Base-by-base conservation (phyloP, 92 coral and sea anemone genomes). In the Epizoanthus stellaris region DNA sequence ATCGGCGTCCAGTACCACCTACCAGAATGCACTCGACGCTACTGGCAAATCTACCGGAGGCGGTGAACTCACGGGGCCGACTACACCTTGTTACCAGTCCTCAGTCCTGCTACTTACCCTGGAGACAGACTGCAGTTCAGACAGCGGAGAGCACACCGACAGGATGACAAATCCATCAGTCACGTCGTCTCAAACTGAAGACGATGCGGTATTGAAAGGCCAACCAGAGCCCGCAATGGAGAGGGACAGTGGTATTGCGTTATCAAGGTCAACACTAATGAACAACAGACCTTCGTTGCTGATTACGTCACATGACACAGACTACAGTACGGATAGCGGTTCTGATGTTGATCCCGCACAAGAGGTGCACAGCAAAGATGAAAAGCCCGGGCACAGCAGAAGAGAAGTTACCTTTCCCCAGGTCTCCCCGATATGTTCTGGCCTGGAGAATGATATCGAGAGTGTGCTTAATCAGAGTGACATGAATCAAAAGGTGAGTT, bases 91-190 rank as follows among this genome's bases (percentile, higher is more conserved):
- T 64, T 13, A 64, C 34, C 69, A 64, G 40, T 64, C 69, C 13
- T 64, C 69, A 1, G 34, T 64, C 5, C 12, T 64, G 69, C 69
- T 64, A 64, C 69, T 64, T 11, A 19, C 39, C 30, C 34, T 5
- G 25, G 69, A 64, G 36, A 64, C 69, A 21, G 69, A 64, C 69
- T 64, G 69, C 14, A 64, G 69, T 19, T 64, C 69, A 13, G 69
- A 64, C 69, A 64, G 39, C n/a, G 69, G 36, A 19, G 69, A 23
- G 34, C 34, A 64, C 7, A 64, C 13, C 6, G 36, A n/a, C 69
- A 64, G 1, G 12, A 30, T 4, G 10, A 52, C 56, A 6, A 1
- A 9, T 9, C 9, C 9, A 4, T 45, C 49, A 45, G 49, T 45
- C 49, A 11, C 15, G 56, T 52, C 14, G 5, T 52, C 56, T 1